phyloP scores from a whole-genome alignment of 2,888 invertebrate species.

The Himalopsyche kuldschensis region DNA sequence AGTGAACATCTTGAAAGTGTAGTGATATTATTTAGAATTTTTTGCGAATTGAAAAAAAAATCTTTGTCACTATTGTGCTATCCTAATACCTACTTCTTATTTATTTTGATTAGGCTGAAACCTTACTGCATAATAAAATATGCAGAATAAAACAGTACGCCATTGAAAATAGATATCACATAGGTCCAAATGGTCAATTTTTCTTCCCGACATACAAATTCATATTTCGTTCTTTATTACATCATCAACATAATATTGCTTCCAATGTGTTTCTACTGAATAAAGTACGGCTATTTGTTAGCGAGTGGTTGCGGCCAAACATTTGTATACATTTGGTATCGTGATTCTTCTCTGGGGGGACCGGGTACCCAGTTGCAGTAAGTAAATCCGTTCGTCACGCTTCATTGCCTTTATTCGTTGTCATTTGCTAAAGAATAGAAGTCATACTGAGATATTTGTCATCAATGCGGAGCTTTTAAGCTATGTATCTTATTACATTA shows the following conservation, averaged over 20 bases:
- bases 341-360: conserved; percentile 10
- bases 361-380: neutral
- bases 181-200: conserved; percentile 20
- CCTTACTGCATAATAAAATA: neutral
- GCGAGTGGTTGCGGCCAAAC: conserved; percentile 31
- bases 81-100: no score
- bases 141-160: neutral
- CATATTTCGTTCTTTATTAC: conserved; percentile 35
- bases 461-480: neutral
- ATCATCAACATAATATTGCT: conserved; percentile 37
- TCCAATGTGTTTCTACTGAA: conserved; percentile 29
- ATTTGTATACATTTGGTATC: conserved; percentile 21
- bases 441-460: neutral
- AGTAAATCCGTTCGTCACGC: neutral
- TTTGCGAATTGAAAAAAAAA: no score
- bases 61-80: no score
- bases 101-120: no score
- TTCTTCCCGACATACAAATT: conserved; percentile 8
- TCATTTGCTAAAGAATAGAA: neutral
- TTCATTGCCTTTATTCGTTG: neutral
- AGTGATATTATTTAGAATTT: no score
- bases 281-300: conserved; percentile 37
- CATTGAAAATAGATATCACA: neutral
- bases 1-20: no score
- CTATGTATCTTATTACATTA: neutral